Evolutionary conservation across 2,888 invertebrate species (phyloP), one percentile per base, ranked within the genome.

Genomic region (Leucophenga maculata): DNA sequence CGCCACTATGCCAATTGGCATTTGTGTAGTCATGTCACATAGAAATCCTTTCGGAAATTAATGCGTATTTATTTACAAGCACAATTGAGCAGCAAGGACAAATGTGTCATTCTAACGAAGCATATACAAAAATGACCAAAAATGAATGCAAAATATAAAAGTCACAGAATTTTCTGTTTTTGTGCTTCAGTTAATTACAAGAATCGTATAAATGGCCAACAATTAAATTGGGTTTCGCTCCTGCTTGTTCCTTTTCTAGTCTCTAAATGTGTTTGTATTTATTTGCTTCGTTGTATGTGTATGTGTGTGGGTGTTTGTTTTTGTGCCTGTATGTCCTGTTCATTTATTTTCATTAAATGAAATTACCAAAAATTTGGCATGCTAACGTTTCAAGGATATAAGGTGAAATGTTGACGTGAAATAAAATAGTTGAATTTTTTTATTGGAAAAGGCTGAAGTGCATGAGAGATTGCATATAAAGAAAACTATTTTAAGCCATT

Each of bases 1-100:
- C 32, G 8, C 32, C 32, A 6, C 32, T 8, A 26, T 26, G 3
- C 39, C 39, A 39, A 39, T 18, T 50, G 20, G 65, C 52, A 55
- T 50, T 78, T 75, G 75, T 75, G 71, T 72, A 75, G 76, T 77
- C 75, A 69, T 72, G 74, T 74, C 79, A 74, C 74, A 74, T 74
- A 39, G 18, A 65, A 77, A 79, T 67, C 75, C 73, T 74, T 74
- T 71, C 67, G 66, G 26, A 64, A 68, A 69, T 67, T 60, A 65
- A 54, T 48, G 68, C 72, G 57, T 59, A 71, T 71, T 72, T 67
- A 66, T 66, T 64, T 65, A 11, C 73, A 68, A 68, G 59, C 32
- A 64, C 52, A 55, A 65, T 59, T 68, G 69, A 67, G 71, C 70
- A 71, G 13, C 65, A 65, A 65, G 39, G 65, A 9, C 13, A 39